Conservation (phyloP, 64 coral and sea anemone genomes). For the Montipora foliosa region DNA sequence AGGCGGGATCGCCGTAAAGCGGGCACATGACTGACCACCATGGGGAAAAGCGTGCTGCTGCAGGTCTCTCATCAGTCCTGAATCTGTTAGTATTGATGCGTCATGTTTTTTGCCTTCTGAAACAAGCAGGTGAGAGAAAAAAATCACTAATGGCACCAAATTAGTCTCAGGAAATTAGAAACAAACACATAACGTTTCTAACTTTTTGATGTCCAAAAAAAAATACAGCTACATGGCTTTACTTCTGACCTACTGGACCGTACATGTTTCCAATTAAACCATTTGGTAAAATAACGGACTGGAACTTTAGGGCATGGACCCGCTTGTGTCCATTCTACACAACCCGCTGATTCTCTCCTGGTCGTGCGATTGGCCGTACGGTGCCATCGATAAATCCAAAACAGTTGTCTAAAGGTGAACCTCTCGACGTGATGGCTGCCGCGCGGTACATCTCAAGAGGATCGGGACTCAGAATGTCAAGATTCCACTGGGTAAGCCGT, state of each 20-base stretch:
- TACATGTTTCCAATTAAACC: too few relatives aligned
- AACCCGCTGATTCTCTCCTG: too few relatives aligned
- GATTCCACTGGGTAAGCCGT: slow-evolving; percentile 20
- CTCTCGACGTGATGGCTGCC: background rate
- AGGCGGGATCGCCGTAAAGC: too few relatives aligned
- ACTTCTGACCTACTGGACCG: background rate
- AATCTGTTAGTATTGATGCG: too few relatives aligned
- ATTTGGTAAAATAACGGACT: background rate
- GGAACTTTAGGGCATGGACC: slow-evolving; percentile 18
- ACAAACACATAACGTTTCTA: background rate
- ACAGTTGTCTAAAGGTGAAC: slow-evolving; percentile 25
- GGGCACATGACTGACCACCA: too few relatives aligned
- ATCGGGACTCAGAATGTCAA: slow-evolving; percentile 1
- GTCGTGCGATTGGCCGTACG: too few relatives aligned
- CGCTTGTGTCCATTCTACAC: background rate
- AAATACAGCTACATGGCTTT: too few relatives aligned
- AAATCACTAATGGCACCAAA: slow-evolving; percentile 14
- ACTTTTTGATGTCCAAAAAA: too few relatives aligned
- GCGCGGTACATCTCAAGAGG: too few relatives aligned
- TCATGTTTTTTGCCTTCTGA: background rate
- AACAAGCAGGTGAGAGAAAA: slow-evolving; percentile 18
- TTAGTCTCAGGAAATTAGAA: background rate
- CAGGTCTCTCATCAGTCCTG: too few relatives aligned
- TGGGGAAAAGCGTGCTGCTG: too few relatives aligned
- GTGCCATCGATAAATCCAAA: slow-evolving; percentile 16